Evolutionary conservation across 2,888 invertebrate genomes (phyloP), one percentile per base, ranked within the genome.

Genomic region (Dusona sp.): DNA sequence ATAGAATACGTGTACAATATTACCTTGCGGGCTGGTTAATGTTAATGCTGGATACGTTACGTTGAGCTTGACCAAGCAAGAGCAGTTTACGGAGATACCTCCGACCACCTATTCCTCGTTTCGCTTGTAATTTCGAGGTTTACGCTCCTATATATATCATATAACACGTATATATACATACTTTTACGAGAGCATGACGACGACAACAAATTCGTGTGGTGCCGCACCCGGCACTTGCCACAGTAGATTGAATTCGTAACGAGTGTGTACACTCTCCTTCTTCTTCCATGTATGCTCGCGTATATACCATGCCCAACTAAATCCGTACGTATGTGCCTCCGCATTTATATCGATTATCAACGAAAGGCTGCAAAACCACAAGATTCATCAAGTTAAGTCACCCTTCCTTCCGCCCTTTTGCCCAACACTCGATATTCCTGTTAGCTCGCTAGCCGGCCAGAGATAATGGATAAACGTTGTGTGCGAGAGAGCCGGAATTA

Each of bases 201-300:
- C 38, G 72, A 67, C 74, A 74, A 85, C 77, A 67, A 84, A 85
- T 85, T 85, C 70, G 75, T 70, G 70, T 57, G 70, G 79, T 68
- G 78, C 74, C 78, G 74, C 73, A 85, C 85, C 85, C 78, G 82
- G 74, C 79, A 79, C 82, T 79, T 64, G 73, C 74, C 81, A 51
- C 79, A 75, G 85, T 85, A 85, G 85, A 85, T 85, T 85, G 85
- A 85, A 85, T 85, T 83, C 79, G 79, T 83, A 85, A 85, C 85
- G 85, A 85, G 82, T 85, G 54, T 72, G 22, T 57, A 80, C 75
- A 61, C n/a, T 48, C 38, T 57, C 9, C 19, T 36, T 25, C 38
- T 48, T 42, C 22, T 54, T 51, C 33, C 54, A 29, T 36, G 42
- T n/a, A n/a, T 13, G 0, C n/a, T 22, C 25, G 42, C 61, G 19